phyloP scores from a whole-genome alignment of 2,113 vertebrate genomes.

The Noturus placidus region DNA sequence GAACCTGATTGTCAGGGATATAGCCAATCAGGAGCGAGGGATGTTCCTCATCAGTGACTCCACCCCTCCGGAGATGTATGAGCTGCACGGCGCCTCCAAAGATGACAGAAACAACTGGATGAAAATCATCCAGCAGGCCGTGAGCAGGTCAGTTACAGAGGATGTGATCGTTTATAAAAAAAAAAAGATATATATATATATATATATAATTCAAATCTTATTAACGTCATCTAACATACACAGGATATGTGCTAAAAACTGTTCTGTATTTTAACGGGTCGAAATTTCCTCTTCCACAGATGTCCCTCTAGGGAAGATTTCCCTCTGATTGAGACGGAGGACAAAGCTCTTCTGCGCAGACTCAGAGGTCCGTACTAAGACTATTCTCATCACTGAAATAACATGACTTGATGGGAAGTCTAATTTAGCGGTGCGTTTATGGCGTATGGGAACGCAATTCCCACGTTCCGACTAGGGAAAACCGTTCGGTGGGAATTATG shows the following conservation, averaged over 20 bases:
- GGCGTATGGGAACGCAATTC: not conserved
- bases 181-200: too few relatives aligned
- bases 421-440: not conserved
- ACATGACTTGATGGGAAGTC: not conserved
- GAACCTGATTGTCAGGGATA: slow-evolving; percentile 88
- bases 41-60: slow-evolving; percentile 90
- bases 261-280: not conserved
- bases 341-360: slow-evolving; percentile 81
- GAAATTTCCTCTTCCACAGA: slow-evolving; percentile 59
- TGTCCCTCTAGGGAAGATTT: slow-evolving; percentile 89
- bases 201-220: too few relatives aligned
- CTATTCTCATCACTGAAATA: not conserved
- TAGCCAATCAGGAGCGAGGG: slow-evolving; percentile 95
- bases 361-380: slow-evolving; percentile 76
- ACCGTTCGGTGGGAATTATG: not conserved
- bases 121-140: slow-evolving; percentile 82
- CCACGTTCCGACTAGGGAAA: not conserved
- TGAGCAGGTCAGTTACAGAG: slow-evolving; percentile 70
- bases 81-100: slow-evolving; percentile 83
- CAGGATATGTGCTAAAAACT: not conserved
- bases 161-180: too few relatives aligned
- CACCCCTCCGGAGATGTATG: slow-evolving; percentile 88
- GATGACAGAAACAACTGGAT: slow-evolving; percentile 88
- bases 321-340: slow-evolving; percentile 89
- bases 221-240: too few relatives aligned